Base-by-base conservation (phyloP, 2,888 invertebrate genomes). In the Rotaria magnacalcarata region DNA sequence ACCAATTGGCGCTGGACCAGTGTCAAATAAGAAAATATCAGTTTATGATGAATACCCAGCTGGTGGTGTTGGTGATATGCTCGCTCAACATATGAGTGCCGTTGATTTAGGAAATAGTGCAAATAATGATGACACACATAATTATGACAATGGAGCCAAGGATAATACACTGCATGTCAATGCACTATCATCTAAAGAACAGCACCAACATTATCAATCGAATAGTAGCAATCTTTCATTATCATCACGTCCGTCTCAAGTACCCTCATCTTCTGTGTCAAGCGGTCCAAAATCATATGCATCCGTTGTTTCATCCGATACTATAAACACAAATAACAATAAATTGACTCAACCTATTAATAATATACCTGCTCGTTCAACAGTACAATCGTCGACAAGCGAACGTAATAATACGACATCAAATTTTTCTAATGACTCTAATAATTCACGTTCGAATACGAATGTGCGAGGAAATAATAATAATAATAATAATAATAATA, bases 251-350 rank as follows among this genome's bases (percentile, higher is more conserved):
- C 34, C 67, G 34, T 67, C 67, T 41, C 67, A 67, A 67, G 19
- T 27, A 67, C 67, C 67, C 34, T 67, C 67, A 19, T 27, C 56
- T 4, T 56, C 56, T 24, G 7, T 6, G 2, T 67, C 43, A n/a
- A 24, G n/a, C n/a, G 80, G 80, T 47, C 80, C 80, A 47, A 80
- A 80, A 80, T 80, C 80, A n/a, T 80, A 80, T n/a, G 80, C 80
- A 80, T 80, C 80, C 14, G 80, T 80, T 47, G 80, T 80, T n/a
- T 80, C 80, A 80, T 80, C 80, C 8, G 80, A 80, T 16, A 80
- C 47, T 80, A 80, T 47, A 47, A 80, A 80, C n/a, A 47, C 16
- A 67, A 67, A 67, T 67, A 67, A 34, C 67, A 67, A 67, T 67
- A 67, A 43, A 80, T 80, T 47, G 47, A 80, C 80, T 0, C 0